Conservation (phyloP, 2,888 invertebrate genomes). For the Stenolophus ochropezus region DNA sequence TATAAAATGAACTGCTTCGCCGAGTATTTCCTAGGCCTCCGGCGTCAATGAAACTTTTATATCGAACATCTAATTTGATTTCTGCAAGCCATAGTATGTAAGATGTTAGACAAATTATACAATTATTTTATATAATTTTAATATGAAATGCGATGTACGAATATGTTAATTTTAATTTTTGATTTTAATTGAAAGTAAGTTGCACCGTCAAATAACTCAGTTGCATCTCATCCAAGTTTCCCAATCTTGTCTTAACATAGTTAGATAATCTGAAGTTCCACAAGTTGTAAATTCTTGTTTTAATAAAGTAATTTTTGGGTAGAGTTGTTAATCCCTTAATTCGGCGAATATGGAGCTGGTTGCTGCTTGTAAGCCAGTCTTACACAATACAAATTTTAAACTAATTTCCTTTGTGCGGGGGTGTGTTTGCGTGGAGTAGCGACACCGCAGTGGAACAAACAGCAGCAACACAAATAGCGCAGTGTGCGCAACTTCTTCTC, state of each 20-base stretch:
- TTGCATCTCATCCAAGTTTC: not conserved
- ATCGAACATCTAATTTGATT: too few species aligned
- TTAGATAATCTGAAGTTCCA: not conserved
- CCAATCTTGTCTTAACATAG: not conserved
- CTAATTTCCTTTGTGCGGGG: conserved; percentile 8
- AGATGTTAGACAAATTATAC: too few species aligned
- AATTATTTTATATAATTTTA: too few species aligned
- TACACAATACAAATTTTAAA: conserved; percentile 35
- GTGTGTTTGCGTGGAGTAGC: not conserved
- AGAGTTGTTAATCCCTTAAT: conserved; percentile 3
- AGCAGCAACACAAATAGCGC: conserved; percentile 18
- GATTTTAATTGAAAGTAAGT: too few species aligned
- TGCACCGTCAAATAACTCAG: too few species aligned
- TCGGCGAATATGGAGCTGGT: not conserved
- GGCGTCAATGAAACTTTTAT: too few species aligned
- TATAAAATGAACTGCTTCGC: too few species aligned
- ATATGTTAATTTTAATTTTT: too few species aligned
- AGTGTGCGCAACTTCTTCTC: conserved; percentile 4
- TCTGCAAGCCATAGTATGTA: too few species aligned
- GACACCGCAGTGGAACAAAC: conserved; percentile 4
- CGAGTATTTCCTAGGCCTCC: too few species aligned
- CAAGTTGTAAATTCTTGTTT: conserved; percentile 9
- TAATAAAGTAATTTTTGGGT: conserved; percentile 17
- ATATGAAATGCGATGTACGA: too few species aligned
- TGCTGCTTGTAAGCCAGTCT: conserved; percentile 4